Evolutionary conservation across 1,140 invertebrate genomes (phyloP), one percentile per base, ranked within the genome.

Genomic region (Drosophila parabipectinata): DNA sequence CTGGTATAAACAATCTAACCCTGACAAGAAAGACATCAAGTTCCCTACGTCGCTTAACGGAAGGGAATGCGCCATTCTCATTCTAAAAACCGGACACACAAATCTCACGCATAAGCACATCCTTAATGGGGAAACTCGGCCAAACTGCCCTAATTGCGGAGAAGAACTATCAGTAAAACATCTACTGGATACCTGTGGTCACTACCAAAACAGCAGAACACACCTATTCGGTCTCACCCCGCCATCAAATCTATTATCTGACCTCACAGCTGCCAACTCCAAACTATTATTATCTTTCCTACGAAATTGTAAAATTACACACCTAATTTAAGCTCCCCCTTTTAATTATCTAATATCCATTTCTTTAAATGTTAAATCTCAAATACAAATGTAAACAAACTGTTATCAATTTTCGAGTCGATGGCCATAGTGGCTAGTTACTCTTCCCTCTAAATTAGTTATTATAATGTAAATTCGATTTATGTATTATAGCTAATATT

Each of bases 101-200:
- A 32, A 24, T 4, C 50, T 53, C 26, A 62, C 50, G 6, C 48
- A 62, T 14, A 45, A 44, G 8, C 50, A 62, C 50, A 32, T 34
- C 0, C 50, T 54, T 1, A 61, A 32, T 8, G 59, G 50, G 0
- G 50, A 62, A 54, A 47, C 18, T 0, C 15, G n/a, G n/a, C 18
- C 4, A 4, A 53, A 32, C 59, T 53, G 50, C 7, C 51, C 48
- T 32, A 32, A 15, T 15, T 62, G 50, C 8, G 26, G 50, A 15
- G 39, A 21, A 4, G 59, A 62, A 30, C 59, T 62, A 45, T 62
- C 39, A 32, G 37, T 62, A 8, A 39, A 59, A 26, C 28, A 59
- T 26, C 5, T 59, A 34, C 15, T 58, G 10, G 28, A 48, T 26
- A 48, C 26, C 26, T 28, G 26, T 28, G 26, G 26, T 6, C 26